Conservation (phyloP, 2,113 vertebrate species). For the Australoheros scitulus region DNA sequence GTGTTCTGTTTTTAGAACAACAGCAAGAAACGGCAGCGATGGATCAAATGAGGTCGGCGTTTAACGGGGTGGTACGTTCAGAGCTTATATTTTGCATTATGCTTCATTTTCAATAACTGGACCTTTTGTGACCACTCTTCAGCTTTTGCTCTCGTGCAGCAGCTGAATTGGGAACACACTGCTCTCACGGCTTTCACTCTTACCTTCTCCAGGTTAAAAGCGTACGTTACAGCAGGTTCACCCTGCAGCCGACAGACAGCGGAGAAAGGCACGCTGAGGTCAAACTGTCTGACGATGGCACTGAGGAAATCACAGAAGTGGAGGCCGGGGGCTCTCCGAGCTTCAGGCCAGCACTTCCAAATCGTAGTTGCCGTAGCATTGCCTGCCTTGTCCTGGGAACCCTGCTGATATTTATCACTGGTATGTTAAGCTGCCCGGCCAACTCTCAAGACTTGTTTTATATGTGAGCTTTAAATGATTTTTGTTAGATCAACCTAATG, state of each 20-base stretch:
- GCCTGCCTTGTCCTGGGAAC: constrained; percentile 59
- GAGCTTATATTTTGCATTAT: background rate
- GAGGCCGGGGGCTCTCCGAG: constrained; percentile 51
- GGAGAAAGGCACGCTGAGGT: constrained; percentile 87
- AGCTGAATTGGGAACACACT: background rate
- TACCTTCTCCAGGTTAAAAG: constrained; percentile 79
- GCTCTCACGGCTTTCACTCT: background rate
- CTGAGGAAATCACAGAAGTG: constrained; percentile 80
- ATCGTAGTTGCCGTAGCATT: constrained; percentile 30
- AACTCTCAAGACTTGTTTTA: background rate
- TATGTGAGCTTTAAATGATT: background rate
- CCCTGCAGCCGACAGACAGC: constrained; percentile 83
- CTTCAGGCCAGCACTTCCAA: constrained; percentile 26
- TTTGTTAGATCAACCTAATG: background rate
- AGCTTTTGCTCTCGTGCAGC: background rate
- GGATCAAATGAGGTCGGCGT: constrained; percentile 50
- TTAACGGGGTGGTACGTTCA: constrained; percentile 59
- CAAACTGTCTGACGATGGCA: constrained; percentile 80
- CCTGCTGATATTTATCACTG: constrained; percentile 81
- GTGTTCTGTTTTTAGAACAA: background rate
- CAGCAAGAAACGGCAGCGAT: background rate
- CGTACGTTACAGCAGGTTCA: constrained; percentile 88
- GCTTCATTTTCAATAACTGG: background rate
- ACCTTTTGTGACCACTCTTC: background rate
- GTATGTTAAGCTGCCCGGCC: constrained; percentile 65